Base-by-base conservation (phyloP, 2,113 vertebrate species). In the Sporophila hypoxantha region DNA sequence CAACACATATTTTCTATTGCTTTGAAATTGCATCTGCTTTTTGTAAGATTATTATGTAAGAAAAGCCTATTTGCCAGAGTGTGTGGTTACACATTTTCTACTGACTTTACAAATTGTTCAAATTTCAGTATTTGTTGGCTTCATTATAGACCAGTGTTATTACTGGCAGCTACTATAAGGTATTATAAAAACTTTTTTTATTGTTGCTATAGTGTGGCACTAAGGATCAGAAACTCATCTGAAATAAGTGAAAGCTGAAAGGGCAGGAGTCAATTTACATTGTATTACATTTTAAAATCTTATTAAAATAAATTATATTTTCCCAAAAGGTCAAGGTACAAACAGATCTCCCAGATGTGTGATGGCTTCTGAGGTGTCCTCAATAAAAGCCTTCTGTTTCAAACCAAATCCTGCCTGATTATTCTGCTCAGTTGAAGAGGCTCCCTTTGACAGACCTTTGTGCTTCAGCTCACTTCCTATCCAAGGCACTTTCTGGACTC, bases 81-180 rank as follows among this genome's bases (percentile, higher is more conserved):
- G 69, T 91, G 85, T 91, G 94, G 92, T 95, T 94, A 87, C 69
- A 89, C 46, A 83, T 95, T 95, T 94, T 95, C 95, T 95, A 91
- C 95, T 95, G 95, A 95, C 95, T 93, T 95, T 84, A 95, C 89
- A 94, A 94, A 95, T 89, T 92, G 91, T 91, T 95, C 92, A 89
- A 42, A 87, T 94, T 95, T 94, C 91, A 94, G 87, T 94, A 83
- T 93, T 95, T 91, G 85, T 86, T 94, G 91, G 95, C 80, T 89
- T 90, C 79, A 78, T 94, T 94, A 83, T 88, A 93, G 68, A 70
- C 74, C 85, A 85, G 42, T 94, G 66, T 93, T 94, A 84, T 95
- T 95, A 78, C 55, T 94, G 94, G 91, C 91, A 89, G 50, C 44
- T 62, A 76, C 60, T 76, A 47, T 39, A 52, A 89, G 55, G 76